Conservation (phyloP, 1,140 invertebrate species). For the Lanistes nyassanus region DNA sequence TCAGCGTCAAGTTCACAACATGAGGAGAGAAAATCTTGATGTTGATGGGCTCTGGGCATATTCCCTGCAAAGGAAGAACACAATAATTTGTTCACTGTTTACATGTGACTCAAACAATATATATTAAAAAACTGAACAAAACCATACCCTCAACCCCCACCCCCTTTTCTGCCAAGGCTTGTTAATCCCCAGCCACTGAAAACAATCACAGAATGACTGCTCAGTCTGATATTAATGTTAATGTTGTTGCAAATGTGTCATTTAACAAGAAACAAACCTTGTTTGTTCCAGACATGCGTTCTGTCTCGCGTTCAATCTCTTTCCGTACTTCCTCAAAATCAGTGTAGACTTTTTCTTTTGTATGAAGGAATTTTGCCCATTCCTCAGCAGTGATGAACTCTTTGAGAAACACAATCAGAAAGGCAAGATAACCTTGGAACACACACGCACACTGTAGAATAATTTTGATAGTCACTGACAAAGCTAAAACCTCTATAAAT, state of each 20-base stretch:
- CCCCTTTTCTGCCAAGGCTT: not conserved
- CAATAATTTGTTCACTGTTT: not conserved
- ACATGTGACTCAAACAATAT: not conserved
- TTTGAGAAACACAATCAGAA: constrained; percentile 13
- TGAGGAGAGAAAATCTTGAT: constrained; percentile 92
- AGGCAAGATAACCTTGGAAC: no score
- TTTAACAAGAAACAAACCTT: constrained; percentile 71
- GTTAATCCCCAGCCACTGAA: not conserved
- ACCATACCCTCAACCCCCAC: not conserved
- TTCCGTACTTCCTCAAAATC: constrained; percentile 88
- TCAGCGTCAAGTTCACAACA: constrained; percentile 96
- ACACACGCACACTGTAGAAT: no score
- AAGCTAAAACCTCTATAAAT: no score
- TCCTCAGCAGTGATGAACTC: constrained; percentile 84
- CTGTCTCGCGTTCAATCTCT: constrained; percentile 94
- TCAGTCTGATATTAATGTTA: not conserved
- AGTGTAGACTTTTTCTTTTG: constrained; percentile 87
- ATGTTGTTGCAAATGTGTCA: not conserved
- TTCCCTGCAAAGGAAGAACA: constrained; percentile 73
- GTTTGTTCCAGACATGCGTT: constrained; percentile 91
- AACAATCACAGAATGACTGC: not conserved
- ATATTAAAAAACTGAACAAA: not conserved
- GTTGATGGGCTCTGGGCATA: constrained; percentile 94
- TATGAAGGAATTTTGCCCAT: constrained; percentile 97
- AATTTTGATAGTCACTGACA: no score